Evolutionary conservation across 2,888 invertebrate species (phyloP).

Genomic region (Archips xylosteana): DNA sequence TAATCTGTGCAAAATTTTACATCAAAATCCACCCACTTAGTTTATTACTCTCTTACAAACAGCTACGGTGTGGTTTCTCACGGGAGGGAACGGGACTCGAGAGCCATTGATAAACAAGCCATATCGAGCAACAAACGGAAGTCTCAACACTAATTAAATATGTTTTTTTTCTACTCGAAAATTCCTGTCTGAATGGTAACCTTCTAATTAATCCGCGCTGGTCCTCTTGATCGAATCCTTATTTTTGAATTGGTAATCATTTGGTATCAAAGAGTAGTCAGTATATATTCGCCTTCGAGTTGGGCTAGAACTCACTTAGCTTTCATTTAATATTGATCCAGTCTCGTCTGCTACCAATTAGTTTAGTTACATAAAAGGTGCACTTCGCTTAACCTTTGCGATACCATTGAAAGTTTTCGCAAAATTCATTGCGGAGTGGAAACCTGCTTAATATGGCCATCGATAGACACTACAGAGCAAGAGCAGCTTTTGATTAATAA

Average conservation of each 20-base stretch:
- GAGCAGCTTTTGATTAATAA: slow-evolving; percentile 28
- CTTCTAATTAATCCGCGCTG: slow-evolving; percentile 73
- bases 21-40: slow-evolving; percentile 36
- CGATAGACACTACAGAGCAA: slow-evolving; percentile 39
- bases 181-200: slow-evolving; percentile 54
- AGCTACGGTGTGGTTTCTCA: slow-evolving; percentile 42
- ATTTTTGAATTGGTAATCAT: slow-evolving; percentile 82
- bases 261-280: slow-evolving; percentile 75
- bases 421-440: slow-evolving; percentile 48
- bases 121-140: slow-evolving; percentile 44
- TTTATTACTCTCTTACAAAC: slow-evolving; percentile 40
- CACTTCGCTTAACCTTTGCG: slow-evolving; percentile 41
- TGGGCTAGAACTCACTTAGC: slow-evolving; percentile 54
- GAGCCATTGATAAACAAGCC: slow-evolving; percentile 47
- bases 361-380: slow-evolving; percentile 55
- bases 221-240: slow-evolving; percentile 62
- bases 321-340: slow-evolving; percentile 60
- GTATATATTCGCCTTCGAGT: slow-evolving; percentile 51
- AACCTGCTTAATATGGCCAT: slow-evolving; percentile 53
- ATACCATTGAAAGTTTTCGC: slow-evolving; percentile 50
- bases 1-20: slow-evolving; percentile 26
- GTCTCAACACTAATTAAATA: slow-evolving; percentile 57
- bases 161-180: slow-evolving; percentile 48
- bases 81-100: slow-evolving; percentile 44
- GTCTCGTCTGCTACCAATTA: slow-evolving; percentile 65